Percentiles rank a stretch among this genome's conserved stretches.
These are phyloP conservation scores for Thryonomys swinderianus DNA, from an alignment of 2,113 vertebrate species.

Conservation along the genomic window DNA sequence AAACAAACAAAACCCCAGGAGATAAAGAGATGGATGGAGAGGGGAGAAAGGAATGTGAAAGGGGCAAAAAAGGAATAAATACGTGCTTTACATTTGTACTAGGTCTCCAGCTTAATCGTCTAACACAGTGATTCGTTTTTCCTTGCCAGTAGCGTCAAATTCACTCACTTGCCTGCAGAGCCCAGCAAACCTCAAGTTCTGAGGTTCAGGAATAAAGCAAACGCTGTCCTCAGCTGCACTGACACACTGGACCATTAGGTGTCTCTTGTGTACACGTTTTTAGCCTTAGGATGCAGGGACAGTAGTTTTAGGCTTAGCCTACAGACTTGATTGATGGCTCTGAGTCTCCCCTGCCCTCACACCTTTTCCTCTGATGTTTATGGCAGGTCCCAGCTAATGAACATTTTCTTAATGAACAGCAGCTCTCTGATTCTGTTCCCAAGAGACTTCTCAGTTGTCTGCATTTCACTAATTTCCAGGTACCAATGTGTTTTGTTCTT, in stretches of 20 bases:
- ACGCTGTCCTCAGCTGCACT: not conserved
- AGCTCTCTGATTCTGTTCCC: not conserved
- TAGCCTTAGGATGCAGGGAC: accelerated
- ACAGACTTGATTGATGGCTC: not conserved
- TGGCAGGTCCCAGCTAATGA: not conserved
- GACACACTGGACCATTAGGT: not conserved
- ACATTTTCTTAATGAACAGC: not conserved
- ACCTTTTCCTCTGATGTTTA: not conserved
- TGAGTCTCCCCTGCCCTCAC: accelerated
- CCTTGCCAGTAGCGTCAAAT: not conserved
- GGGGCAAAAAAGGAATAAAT: not conserved
- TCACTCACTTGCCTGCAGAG: not conserved
- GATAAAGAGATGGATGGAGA: not conserved
- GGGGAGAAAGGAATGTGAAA: not conserved
- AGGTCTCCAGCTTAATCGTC: not conserved
- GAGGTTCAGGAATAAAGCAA: not conserved
- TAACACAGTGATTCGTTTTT: not conserved
- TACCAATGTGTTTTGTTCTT: not conserved
- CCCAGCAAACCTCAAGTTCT: accelerated
- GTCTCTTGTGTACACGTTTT: not conserved
- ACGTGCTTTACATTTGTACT: not conserved
- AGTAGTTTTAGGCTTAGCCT: not conserved
- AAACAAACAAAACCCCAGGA: not conserved
- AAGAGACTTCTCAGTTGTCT: not conserved
- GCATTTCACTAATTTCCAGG: not conserved